A percentile compares a stretch with the other conserved stretches of the same genome.
These are phyloP conservation scores for Polymixis lichenea DNA, from an alignment of 2,888 invertebrate genomes.

Conservation along the genomic window DNA sequence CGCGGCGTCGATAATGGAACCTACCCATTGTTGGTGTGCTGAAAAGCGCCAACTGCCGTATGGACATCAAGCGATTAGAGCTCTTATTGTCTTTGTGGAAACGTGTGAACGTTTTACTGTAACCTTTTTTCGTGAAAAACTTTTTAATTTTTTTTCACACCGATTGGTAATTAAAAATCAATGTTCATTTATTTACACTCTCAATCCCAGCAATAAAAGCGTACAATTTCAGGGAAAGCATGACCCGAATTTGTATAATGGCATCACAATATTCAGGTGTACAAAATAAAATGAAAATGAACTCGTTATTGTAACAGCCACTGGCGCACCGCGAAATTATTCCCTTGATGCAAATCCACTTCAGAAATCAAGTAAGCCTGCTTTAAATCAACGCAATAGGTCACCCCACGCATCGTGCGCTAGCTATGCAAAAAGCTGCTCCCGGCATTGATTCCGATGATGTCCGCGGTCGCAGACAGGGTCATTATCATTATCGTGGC, in stretches of 20 bases:
- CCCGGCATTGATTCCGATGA: constrained; percentile 85
- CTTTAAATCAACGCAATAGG: constrained; percentile 60
- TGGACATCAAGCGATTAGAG: constrained; percentile 70
- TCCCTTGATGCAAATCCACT: constrained; percentile 54
- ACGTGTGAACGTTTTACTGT: constrained; percentile 58
- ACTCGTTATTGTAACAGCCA: constrained; percentile 38
- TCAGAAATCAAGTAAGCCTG: constrained; percentile 61
- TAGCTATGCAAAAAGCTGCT: constrained; percentile 81
- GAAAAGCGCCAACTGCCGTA: constrained; percentile 70
- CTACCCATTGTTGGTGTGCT: constrained; percentile 69
- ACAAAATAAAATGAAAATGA: constrained; percentile 29
- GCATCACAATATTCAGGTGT: constrained; percentile 36
- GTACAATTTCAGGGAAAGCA: constrained; percentile 8
- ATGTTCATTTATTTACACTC: constrained; percentile 29
- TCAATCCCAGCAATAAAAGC: constrained; percentile 7
- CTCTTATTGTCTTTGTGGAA: constrained; percentile 67
- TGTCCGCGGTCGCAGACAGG: constrained; percentile 81
- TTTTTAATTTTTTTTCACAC: constrained; percentile 13
- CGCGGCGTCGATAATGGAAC: constrained; percentile 78
- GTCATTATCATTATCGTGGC: constrained; percentile 89
- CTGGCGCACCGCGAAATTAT: constrained; percentile 50
- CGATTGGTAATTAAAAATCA: constrained; percentile 26
- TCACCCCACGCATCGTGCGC: constrained; percentile 67
- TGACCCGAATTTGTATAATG: constrained; percentile 31
- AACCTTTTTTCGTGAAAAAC: constrained; percentile 32